These are phyloP conservation scores for Popillia japonica DNA, from an alignment of 1,140 invertebrate genomes.

Conservation along the genomic window DNA sequence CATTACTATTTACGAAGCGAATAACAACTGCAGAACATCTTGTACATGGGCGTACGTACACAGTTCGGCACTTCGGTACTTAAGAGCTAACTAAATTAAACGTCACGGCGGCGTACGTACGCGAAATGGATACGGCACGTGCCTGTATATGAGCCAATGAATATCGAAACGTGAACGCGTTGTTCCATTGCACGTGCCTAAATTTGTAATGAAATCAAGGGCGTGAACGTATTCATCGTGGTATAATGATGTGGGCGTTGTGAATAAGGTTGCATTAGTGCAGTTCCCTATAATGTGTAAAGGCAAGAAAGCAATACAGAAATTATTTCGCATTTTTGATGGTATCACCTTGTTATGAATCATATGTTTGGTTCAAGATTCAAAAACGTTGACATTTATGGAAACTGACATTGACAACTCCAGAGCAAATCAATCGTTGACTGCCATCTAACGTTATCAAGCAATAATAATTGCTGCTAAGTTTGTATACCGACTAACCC, in stretches of 20 bases:
- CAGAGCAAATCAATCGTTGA: no score
- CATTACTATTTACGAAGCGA: not conserved
- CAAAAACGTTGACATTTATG: no score
- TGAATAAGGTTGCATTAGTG: not conserved
- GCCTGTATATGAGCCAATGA: not conserved
- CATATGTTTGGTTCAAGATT: no score
- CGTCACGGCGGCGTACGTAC: not conserved
- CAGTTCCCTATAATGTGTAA: not conserved
- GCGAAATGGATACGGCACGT: slow-evolving; percentile 4
- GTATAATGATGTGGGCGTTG: slow-evolving; percentile 4
- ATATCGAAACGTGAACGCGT: slow-evolving; percentile 8
- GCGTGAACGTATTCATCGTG: not conserved
- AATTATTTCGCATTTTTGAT: no score
- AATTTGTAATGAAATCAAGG: slow-evolving; percentile 16
- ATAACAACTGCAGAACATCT: slow-evolving; percentile 11
- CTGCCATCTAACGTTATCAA: no score
- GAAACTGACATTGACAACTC: no score
- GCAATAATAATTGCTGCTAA: no score
- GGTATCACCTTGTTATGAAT: no score
- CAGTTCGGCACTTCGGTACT: not conserved
- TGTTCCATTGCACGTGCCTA: not conserved
- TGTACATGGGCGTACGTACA: not conserved
- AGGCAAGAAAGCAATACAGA: no score
- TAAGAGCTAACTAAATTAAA: slow-evolving; percentile 19
- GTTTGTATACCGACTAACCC: no score